Base-by-base conservation (phyloP, 2,113 vertebrate species). In the Asarcornis scutulata region DNA sequence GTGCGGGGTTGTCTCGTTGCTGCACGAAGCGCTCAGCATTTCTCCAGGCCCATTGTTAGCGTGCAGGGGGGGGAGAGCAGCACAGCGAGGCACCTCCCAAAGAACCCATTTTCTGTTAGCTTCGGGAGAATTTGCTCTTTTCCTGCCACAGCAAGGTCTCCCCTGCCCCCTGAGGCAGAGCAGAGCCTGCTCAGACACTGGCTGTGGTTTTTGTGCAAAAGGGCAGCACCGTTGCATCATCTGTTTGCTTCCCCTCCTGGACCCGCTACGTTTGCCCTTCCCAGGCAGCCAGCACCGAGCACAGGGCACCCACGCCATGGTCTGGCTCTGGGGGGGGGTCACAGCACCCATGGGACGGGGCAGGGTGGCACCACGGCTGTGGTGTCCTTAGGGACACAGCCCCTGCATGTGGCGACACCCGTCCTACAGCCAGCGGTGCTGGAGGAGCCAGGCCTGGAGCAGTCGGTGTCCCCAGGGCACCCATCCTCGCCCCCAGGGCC, bases 201-300 rank as follows among this genome's bases (percentile, higher is more conserved):
- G 4, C 4, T 11, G 60, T 21, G 36, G 59, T 17, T 34, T 31
- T 27, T 29, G 36, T 18, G 46, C 66, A 32, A 67, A 73, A 59
- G 14, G 13, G 46, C 17, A n/a, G 22, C 42, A 59, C 1, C 17
- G 0, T 20, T n/a, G 36, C 55, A 12, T 5, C 0, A 0, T 1
- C 0, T 18, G 36, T 66, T 73, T 55, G 79, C 52, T 38, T 34
- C 60, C 60, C 36, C 34, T 36, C n/a, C 20, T 13, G 6, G 21
- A 25, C 21, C 59, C 23, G 6, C 22, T 40, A 15, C 6, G 27
- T 44, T 64, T 40, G 72, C 52, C 3, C 17, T 11, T 34, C 17
- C 48, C 46, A 5, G 44, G 13, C 1, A 0, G 53, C 20, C 2
- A 0, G 27, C 20, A 11, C 55, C 12, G 1, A 36, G 32, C 7